Conservation (phyloP, 2,888 invertebrate species). For the Graphium colonna region DNA sequence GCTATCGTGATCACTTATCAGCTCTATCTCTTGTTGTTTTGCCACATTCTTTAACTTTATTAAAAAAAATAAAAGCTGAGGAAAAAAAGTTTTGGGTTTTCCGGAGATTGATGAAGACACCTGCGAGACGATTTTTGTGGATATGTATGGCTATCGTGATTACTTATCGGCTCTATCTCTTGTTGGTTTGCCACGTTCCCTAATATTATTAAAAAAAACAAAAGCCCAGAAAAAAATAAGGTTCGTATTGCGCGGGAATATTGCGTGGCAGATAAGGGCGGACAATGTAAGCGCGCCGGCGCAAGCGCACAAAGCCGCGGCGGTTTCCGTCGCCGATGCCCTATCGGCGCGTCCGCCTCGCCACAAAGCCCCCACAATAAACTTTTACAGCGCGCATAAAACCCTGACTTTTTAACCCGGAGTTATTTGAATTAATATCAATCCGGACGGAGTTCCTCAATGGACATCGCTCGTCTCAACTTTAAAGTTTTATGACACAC, state of each 20-base stretch:
- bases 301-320: slow-evolving; percentile 35
- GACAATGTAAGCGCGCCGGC: slow-evolving; percentile 32
- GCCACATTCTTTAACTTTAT: too few relatives aligned
- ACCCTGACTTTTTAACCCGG: slow-evolving; percentile 78
- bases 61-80: too few relatives aligned
- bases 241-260: slow-evolving; percentile 17
- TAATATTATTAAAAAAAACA: too few relatives aligned
- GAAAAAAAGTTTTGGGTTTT: too few relatives aligned
- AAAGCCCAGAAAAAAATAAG: background rate
- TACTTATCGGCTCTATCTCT: too few relatives aligned
- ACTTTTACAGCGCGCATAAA: slow-evolving; percentile 78
- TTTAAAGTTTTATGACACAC: slow-evolving; percentile 77
- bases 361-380: slow-evolving; percentile 78
- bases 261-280: slow-evolving; percentile 24
- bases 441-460: slow-evolving; percentile 74
- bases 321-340: slow-evolving; percentile 57
- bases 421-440: slow-evolving; percentile 81
- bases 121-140: too few relatives aligned
- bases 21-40: too few relatives aligned
- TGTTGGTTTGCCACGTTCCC: too few relatives aligned
- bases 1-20: too few relatives aligned
- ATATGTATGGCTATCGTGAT: background rate
- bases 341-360: slow-evolving; percentile 75
- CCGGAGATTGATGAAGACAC: background rate
- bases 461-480: slow-evolving; percentile 79